Evolutionary conservation across 2,797 vertebrate genomes (phyloP).

Genomic region (Danio albolineatus): DNA sequence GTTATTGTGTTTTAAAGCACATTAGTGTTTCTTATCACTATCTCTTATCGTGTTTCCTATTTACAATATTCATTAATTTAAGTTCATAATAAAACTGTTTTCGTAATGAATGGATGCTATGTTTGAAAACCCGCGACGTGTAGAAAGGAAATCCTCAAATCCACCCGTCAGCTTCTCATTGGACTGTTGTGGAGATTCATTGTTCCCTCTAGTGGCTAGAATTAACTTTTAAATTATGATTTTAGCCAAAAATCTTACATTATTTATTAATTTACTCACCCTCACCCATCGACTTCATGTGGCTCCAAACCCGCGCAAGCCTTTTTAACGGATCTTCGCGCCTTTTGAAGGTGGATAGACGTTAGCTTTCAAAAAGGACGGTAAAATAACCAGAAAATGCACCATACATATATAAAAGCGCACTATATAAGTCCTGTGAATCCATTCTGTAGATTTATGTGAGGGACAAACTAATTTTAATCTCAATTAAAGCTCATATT

Average conservation of each 20-base stretch:
- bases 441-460: neutral
- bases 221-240: neutral
- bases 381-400: neutral
- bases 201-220: neutral
- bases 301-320: neutral
- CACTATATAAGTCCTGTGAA: neutral
- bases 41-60: neutral
- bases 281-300: no score
- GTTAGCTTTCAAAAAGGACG: no score
- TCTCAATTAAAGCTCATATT: neutral
- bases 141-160: slow-evolving; percentile 13
- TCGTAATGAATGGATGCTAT: neutral
- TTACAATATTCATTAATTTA: neutral
- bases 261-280: neutral
- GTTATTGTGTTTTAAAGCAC: neutral
- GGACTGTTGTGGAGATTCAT: neutral
- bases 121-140: slow-evolving; percentile 6
- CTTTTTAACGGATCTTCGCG: neutral
- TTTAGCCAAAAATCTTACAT: neutral
- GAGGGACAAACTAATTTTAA: neutral
- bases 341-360: neutral
- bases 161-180: slow-evolving; percentile 39
- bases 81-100: neutral
- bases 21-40: no score
- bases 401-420: neutral